Evolutionary conservation across 1,140 invertebrate species (phyloP), one percentile per base, ranked within the genome.

Genomic region (Matsumurasca onukii): DNA sequence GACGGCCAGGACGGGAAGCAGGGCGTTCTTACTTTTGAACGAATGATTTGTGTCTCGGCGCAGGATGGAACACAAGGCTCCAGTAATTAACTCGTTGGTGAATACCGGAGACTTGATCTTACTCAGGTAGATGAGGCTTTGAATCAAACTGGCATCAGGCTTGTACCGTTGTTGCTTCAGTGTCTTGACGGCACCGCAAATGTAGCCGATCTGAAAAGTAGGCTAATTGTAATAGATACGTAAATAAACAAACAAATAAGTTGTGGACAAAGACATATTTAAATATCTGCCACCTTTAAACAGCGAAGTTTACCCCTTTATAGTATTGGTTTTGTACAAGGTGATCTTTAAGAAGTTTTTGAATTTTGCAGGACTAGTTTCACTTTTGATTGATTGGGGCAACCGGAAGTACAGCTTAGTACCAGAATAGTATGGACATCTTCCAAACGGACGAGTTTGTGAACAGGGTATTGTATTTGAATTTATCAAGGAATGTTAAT

Each of bases 1-100:
- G 66, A 92, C 90, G 34, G 91, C 91, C 13, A 97, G 78, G 15
- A 96, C 89, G 70, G 93, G 89, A n/a, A 93, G 86, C 31, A 92
- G 79, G 1, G 89, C 85, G 79, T 94, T 95, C 5, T 94, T 95
- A 69, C 83, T 85, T 73, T 89, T 89, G 68, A 91, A 90, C 73
- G 82, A 84, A 72, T 86, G 78, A 17, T 89, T 80, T 31, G 79
- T 80, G 73, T 97, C 93, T 51, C 92, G 81, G 74, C 91, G 90
- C 52, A 98, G 79, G n/a, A 95, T 80, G 25, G 90, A 92, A 65
- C 93, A 88, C 2, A 98, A 81, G 1, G 88, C 93, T 75, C 91
- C 88, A 20, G 90, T 85, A 15, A 95, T 87, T 55, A 87, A 83
- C 75, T 97, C 93, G 76, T 89, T 90, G 2, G 84, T 85, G 76